These are phyloP conservation scores for Zosterops pallidus DNA, from an alignment of 2,113 vertebrate genomes.

Conservation along the genomic window DNA sequence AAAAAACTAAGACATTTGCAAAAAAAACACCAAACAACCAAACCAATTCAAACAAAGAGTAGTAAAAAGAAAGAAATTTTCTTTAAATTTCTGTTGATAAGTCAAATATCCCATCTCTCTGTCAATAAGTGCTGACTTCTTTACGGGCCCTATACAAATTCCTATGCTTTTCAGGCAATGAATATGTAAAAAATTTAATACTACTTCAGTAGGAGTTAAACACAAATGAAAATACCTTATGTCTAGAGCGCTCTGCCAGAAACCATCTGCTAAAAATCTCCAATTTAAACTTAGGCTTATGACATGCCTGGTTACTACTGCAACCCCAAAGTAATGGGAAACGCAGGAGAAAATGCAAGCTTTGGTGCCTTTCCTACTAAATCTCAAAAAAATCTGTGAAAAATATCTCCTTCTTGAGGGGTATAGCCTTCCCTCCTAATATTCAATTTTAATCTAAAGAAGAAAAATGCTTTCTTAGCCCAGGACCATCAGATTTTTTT, in stretches of 20 bases:
- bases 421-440: neutral
- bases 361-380: neutral
- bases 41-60: neutral
- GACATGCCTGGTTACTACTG: conserved; percentile 5
- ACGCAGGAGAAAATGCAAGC: neutral
- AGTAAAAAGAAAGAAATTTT: neutral
- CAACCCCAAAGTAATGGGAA: neutral
- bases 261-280: conserved; percentile 33
- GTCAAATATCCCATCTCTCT: neutral
- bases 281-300: neutral
- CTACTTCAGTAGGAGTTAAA: neutral
- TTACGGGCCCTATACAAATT: neutral
- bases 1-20: neutral
- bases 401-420: neutral
- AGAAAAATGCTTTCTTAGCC: neutral
- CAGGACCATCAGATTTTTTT: neutral
- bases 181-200: neutral
- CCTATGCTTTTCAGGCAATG: neutral
- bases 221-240: conserved; percentile 28
- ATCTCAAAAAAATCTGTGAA: neutral
- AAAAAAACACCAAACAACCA: neutral
- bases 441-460: neutral
- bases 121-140: neutral
- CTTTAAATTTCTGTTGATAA: neutral
- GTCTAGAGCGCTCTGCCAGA: neutral